Percentiles rank a stretch among this genome's conserved stretches.
Conservation (phyloP, 2,113 vertebrate genomes). For the Maccullochella peelii region DNA sequence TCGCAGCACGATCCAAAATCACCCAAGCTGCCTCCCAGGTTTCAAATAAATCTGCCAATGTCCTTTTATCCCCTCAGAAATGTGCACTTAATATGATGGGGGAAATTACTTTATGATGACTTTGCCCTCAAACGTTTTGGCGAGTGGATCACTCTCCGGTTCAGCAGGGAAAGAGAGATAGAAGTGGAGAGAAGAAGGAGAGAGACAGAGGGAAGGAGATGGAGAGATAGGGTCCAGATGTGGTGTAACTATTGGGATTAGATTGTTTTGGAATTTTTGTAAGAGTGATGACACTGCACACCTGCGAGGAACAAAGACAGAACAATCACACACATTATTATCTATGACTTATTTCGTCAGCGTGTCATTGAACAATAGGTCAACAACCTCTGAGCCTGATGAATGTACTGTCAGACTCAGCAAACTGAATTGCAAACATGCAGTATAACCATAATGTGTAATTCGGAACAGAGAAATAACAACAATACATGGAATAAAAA, state of each 20-base stretch:
- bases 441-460: background rate
- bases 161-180: background rate
- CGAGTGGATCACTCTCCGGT: background rate
- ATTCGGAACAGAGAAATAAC: background rate
- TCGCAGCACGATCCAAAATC: slow-evolving; percentile 36
- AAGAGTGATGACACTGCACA: slow-evolving; percentile 35
- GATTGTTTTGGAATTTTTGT: slow-evolving; percentile 17
- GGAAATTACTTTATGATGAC: slow-evolving; percentile 59
- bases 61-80: slow-evolving; percentile 60
- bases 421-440: background rate
- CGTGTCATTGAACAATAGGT: slow-evolving; percentile 42
- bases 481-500: slow-evolving; percentile 7
- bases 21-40: slow-evolving; percentile 45
- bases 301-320: slow-evolving; percentile 32
- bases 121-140: slow-evolving; percentile 55
- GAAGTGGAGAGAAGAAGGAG: background rate
- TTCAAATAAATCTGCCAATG: slow-evolving; percentile 49
- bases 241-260: slow-evolving; percentile 1
- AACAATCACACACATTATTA: slow-evolving; percentile 25
- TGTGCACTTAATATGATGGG: slow-evolving; percentile 49
- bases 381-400: slow-evolving; percentile 39
- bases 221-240: slow-evolving; percentile 34
- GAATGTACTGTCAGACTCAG: background rate
- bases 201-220: slow-evolving; percentile 4
- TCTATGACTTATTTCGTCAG: slow-evolving; percentile 26